phyloP scores from a whole-genome alignment of 2,113 vertebrate genomes.

The Heptranchias perlo region DNA sequence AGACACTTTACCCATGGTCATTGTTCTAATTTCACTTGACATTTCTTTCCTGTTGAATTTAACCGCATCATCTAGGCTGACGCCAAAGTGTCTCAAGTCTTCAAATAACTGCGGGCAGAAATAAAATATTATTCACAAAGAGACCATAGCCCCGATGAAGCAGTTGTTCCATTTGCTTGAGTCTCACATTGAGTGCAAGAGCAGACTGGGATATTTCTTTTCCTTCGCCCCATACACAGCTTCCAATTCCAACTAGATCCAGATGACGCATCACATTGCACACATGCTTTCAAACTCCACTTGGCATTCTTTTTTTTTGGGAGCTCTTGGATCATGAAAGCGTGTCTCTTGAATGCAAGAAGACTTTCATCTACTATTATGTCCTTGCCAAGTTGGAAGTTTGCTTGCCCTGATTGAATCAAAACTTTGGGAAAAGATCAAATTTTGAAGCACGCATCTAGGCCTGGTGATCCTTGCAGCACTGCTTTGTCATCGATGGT shows the following conservation, averaged over 20 bases:
- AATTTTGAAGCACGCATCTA: constrained; percentile 19
- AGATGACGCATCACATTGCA: constrained; percentile 35
- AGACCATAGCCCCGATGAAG: background rate
- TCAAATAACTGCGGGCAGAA: background rate
- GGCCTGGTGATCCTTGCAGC: background rate
- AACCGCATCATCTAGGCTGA: background rate
- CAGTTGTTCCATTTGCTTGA: constrained; percentile 17
- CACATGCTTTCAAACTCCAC: constrained; percentile 15
- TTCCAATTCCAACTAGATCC: constrained; percentile 31
- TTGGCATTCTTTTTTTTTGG: constrained; percentile 5
- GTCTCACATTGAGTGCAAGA: background rate
- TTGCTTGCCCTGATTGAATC: constrained; percentile 31
- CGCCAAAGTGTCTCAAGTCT: background rate
- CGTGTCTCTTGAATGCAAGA: background rate
- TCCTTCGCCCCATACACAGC: background rate
- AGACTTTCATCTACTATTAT: constrained; percentile 26
- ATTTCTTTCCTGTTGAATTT: background rate
- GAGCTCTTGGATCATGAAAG: constrained; percentile 29
- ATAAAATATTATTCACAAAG: constrained; percentile 6
- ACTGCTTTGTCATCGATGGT: background rate
- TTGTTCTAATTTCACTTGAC: constrained; percentile 1
- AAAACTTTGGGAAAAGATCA: constrained; percentile 8
- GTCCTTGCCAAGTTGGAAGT: constrained; percentile 25
- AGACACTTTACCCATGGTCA: background rate
- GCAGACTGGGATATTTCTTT: constrained; percentile 20